phyloP scores from a whole-genome alignment of 2,113 vertebrate species.

The Trematocara variabile region DNA sequence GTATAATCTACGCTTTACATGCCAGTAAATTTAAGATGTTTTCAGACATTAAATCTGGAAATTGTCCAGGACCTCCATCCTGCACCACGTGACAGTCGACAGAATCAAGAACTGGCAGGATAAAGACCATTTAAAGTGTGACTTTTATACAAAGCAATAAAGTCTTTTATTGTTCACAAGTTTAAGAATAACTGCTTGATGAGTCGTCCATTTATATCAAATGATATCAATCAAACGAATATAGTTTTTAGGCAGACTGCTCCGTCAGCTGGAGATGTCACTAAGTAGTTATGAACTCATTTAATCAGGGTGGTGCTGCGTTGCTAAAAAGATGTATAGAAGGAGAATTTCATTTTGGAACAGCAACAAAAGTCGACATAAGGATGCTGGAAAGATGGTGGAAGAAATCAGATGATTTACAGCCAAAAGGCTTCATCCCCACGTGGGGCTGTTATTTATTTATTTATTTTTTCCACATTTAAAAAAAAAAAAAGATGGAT shows the following conservation, averaged over 20 bases:
- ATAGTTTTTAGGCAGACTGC: neutral
- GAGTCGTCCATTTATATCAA: neutral
- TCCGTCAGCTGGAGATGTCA: neutral
- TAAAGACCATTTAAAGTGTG: neutral
- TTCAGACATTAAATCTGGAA: neutral
- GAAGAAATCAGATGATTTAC: neutral
- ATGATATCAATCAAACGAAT: neutral
- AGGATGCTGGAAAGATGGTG: too few species aligned
- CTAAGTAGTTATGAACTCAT: neutral
- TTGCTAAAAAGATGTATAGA: neutral
- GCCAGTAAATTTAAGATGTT: neutral
- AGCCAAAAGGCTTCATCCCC: neutral
- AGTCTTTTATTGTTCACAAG: neutral
- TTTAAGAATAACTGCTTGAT: neutral
- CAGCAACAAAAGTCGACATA: neutral
- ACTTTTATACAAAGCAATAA: neutral
- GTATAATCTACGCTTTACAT: neutral
- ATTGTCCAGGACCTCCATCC: neutral
- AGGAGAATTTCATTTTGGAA: neutral
- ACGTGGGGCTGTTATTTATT: neutral
- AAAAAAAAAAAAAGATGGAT: neutral
- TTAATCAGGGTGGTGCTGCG: neutral
- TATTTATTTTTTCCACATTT: neutral
- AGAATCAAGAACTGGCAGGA: neutral
- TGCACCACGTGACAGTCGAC: neutral